These are phyloP conservation scores for Murina feae DNA, from an alignment of 2,113 vertebrate genomes.

Conservation along the genomic window DNA sequence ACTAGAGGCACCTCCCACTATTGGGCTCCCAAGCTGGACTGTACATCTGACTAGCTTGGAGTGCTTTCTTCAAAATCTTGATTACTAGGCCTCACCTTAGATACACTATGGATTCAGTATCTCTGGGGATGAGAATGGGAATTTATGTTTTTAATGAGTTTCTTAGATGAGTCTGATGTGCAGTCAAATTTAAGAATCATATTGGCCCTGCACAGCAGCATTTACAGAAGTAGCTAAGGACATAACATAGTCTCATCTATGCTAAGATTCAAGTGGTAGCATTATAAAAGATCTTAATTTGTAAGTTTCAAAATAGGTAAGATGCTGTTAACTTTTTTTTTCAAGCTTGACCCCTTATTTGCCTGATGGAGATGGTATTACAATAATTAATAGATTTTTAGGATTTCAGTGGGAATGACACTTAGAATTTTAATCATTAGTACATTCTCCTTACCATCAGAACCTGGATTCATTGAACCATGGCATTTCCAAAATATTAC, in stretches of 20 bases:
- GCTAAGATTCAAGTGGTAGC: not conserved
- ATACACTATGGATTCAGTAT: not conserved
- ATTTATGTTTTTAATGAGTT: not conserved
- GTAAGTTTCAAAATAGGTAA: not conserved
- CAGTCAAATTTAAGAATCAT: not conserved
- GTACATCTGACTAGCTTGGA: not conserved
- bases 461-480: not conserved
- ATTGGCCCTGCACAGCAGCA: not conserved
- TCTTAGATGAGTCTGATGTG: not conserved
- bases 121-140: not conserved
- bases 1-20: rapidly evolving
- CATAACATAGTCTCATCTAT: not conserved
- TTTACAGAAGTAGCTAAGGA: not conserved
- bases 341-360: not conserved
- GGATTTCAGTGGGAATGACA: not conserved
- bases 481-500: constrained; percentile 28
- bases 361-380: not conserved
- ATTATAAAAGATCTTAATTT: not conserved
- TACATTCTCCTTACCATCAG: not conserved
- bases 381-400: not conserved
- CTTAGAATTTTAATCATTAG: not conserved
- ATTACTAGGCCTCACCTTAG: not conserved
- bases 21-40: not conserved
- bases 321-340: not conserved
- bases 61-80: not conserved